Evolutionary conservation across 2,888 invertebrate genomes (phyloP), one percentile per base, ranked within the genome.

Genomic region (Oxycera nigricornis): DNA sequence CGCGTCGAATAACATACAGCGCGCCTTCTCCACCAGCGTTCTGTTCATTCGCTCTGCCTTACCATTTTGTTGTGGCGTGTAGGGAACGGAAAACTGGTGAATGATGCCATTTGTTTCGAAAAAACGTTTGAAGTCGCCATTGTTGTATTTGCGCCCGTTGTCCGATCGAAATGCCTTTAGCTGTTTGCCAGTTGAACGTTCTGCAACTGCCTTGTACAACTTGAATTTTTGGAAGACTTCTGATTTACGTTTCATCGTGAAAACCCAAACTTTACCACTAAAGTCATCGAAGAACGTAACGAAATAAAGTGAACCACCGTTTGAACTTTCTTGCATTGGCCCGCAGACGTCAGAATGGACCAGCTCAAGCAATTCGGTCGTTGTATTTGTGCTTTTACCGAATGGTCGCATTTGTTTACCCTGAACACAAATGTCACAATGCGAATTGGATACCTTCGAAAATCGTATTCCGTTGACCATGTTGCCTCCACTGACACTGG

Each of bases 41-140:
- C 78, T n/a, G 52, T 79, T 80, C 20, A 76, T 78, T 17, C 79
- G 68, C 75, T 79, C 79, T 0, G 78, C 77, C 7, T 77, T 75
- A 9, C 79, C 79, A 59, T 80, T 80, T 75, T 79, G 80, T 24
- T 79, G 74, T 11, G 79, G 78, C 17, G 77, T 75, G 41, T 79
- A 78, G 11, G 68, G 46, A 9, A 39, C 59, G 14, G 65, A 41
- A 1, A 1, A 26, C 59, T 61, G 46, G 11, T 68, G 31, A 2
- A 20, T n/a, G 0, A 59, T 50, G 20, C 68, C 22, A 24, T 14
- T 0, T 24, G 22, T 17, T 9, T 20, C 7, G 35, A 35, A 31
- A 67, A 31, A 73, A 1, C 17, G 3, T 1, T 57, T 31, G 26
- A 70, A 70, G 17, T 26, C 20, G n/a, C 17, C 17, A 35, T 73